Evolutionary conservation across 2,113 vertebrate species (phyloP).

Genomic region (Neotragus pygmaeus): DNA sequence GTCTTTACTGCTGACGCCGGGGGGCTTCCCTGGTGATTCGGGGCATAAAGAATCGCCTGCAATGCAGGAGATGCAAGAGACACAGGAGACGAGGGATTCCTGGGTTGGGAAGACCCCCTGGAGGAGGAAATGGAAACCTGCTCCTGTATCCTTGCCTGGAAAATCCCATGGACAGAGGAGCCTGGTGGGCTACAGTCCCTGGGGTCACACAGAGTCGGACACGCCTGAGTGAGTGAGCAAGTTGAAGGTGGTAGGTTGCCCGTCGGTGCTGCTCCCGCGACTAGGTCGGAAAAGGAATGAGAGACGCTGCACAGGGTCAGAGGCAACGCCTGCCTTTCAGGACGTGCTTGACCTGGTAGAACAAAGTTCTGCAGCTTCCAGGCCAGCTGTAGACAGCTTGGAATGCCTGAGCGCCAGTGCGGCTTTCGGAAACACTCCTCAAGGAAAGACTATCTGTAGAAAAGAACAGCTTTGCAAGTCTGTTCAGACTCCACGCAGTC

Average conservation of each 20-base stretch:
- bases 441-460: not conserved
- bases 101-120: not conserved
- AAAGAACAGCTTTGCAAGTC: not conserved
- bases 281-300: not conserved
- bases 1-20: not conserved
- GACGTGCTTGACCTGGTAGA: accelerated
- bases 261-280: accelerated
- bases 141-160: not conserved
- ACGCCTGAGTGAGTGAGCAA: accelerated
- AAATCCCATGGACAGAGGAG: not conserved
- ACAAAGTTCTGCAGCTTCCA: accelerated
- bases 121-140: not conserved
- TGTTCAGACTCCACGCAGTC: accelerated
- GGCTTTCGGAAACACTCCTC: not conserved
- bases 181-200: not conserved
- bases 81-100: not conserved
- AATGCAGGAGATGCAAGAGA: not conserved
- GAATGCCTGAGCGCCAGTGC: not conserved
- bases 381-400: accelerated
- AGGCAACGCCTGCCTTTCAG: no score
- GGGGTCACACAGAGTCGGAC: not conserved
- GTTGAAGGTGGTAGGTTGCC: not conserved
- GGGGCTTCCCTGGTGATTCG: not conserved
- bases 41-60: not conserved
- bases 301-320: not conserved